Percentiles rank a stretch among this genome's conserved stretches.
These are phyloP conservation scores for Decapterus maruadsi DNA, from an alignment of 2,797 vertebrate species.

Conservation along the genomic window DNA sequence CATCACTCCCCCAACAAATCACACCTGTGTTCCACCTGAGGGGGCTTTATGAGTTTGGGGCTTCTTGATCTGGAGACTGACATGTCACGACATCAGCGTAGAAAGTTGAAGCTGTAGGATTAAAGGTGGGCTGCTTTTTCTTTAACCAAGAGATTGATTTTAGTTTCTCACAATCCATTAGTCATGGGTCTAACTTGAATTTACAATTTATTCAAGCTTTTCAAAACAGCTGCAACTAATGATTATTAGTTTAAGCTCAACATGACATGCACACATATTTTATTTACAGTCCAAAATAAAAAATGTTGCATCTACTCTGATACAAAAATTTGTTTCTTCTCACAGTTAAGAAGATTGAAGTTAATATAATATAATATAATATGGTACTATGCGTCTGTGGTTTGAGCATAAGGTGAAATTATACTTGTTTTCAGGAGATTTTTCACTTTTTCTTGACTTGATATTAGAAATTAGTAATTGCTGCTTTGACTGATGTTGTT, in stretches of 20 bases:
- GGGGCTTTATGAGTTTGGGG: conserved; percentile 9
- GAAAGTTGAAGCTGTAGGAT: not conserved
- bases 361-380: too few species aligned
- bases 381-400: not conserved
- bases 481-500: not conserved
- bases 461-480: too few species aligned
- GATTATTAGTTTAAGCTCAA: not conserved
- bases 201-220: not conserved
- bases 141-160: not conserved
- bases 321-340: not conserved
- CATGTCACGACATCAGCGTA: not conserved
- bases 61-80: not conserved
- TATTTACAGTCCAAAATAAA: not conserved
- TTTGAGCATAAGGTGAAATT: not conserved
- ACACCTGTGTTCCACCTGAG: conserved; percentile 32
- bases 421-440: not conserved
- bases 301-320: not conserved
- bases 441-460: not conserved
- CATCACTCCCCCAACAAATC: conserved; percentile 18
- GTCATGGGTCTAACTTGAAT: not conserved
- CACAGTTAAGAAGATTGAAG: not conserved
- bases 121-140: not conserved
- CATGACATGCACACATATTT: not conserved
- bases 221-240: not conserved
- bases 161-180: not conserved